Evolutionary conservation across 2,113 vertebrate species (phyloP), one percentile per base, ranked within the genome.

Genomic region (Eurypyga helias): DNA sequence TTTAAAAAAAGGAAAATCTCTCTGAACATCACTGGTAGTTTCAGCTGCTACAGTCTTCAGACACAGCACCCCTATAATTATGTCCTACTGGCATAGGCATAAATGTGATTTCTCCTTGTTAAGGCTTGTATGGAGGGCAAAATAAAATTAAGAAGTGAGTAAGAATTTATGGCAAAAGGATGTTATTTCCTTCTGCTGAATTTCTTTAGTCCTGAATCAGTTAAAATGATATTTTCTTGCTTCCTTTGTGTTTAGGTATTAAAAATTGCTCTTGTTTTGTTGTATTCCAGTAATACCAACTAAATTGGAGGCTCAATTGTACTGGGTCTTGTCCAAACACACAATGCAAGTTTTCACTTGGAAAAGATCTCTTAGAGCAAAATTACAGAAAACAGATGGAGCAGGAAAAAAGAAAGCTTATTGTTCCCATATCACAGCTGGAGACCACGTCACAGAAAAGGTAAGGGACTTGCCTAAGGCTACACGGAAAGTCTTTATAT

Each of bases 141-240:
- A 95, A 93, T 83, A 95, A 91, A 87, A 93, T 79, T 78, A 84
- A 87, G 67, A 95, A 38, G 65, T 85, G 90, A 93, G 72, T 96
- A 89, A 92, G 83, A 92, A 82, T 79, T 89, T 87, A 89, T 6
- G 1, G 83, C 84, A 89, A 82, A 92, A 92, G n/a, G 62, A 87
- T 36, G 34, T 28, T 14, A 79, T 92, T 89, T 93, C 65, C 60
- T 87, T 88, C 52, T 61, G 36, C 48, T 45, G 65, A 70, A 45
- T 80, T 83, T 86, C 71, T 80, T 77, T 49, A 93, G 75, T 70
- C 19, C 66, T 34, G 72, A 83, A 88, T 80, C 46, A 73, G 71
- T 92, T 96, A 83, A 92, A 92, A 90, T 80, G 8, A 51, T 46
- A 73, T 90, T 93, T 93, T n/a, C 66, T 91, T 72, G 23, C 45